These are phyloP conservation scores for Sialia sialis DNA, from an alignment of 2,113 vertebrate species.

Conservation along the genomic window DNA sequence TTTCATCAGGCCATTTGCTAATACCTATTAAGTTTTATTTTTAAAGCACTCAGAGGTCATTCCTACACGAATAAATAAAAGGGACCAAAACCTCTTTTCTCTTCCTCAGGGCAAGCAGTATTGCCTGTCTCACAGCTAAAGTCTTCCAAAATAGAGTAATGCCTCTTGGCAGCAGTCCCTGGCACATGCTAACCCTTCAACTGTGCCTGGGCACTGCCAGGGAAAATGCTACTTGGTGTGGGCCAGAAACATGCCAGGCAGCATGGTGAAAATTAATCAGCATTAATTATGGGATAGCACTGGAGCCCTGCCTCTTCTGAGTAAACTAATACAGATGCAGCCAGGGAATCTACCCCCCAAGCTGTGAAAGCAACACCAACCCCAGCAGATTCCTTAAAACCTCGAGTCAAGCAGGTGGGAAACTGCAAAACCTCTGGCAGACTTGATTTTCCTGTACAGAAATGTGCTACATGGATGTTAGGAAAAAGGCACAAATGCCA, in stretches of 20 bases:
- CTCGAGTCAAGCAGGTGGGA: rapidly evolving
- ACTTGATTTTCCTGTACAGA: neutral
- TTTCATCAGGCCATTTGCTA: neutral
- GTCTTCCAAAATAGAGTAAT: neutral
- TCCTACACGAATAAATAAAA: neutral
- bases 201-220: neutral
- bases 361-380: neutral
- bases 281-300: neutral
- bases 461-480: neutral
- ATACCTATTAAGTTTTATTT: neutral
- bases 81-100: neutral
- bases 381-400: neutral
- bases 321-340: neutral
- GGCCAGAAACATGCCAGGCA: neutral
- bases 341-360: neutral
- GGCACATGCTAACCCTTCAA: neutral
- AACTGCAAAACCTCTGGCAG: neutral
- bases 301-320: neutral
- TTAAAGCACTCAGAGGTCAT: neutral
- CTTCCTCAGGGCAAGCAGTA: neutral
- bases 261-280: conserved; percentile 24
- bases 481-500: neutral
- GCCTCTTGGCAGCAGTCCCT: conserved; percentile 18
- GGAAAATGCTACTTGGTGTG: neutral
- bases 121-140: neutral